Evolutionary conservation across 2,113 vertebrate genomes (phyloP), one percentile per base, ranked within the genome.

Genomic region (Plestiodon gilberti): DNA sequence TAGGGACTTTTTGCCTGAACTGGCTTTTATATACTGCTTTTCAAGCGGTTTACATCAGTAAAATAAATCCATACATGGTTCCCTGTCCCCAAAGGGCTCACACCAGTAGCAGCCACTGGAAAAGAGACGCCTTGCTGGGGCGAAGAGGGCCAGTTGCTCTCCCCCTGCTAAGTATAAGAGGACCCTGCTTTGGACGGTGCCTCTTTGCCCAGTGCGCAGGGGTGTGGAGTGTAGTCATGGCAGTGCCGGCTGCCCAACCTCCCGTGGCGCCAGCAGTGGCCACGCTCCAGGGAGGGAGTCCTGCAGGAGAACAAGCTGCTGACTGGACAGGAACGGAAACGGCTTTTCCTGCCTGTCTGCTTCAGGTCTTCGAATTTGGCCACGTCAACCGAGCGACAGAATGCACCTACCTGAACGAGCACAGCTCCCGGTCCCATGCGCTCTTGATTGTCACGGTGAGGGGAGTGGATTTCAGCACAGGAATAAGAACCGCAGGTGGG

Each of bases 381-480:
- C 97, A 98, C 4, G 83, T 97, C 91, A 98, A 99, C 93, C 94
- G 99, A 28, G 98, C 96, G 0, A 99, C 99, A 0, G 98, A 99
- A 67, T 98, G 97, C 94, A 99, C 98, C 90, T 98, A 98, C 96
- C 96, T 99, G 87, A 99, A 99, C 0, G 98, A 98, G 69, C 98
- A 97, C 96, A 99, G 99, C 95, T 99, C 98, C 1, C 98, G 99
- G 18, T 99, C 99, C 0, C 99, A 99, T 0, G 98, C 98, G 6
- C 98, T 99, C 86, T 98, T 99, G 85, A 98, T 99, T 30, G 80
- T 99, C 94, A 98, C 96, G 0, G 97, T 99, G 78, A 95, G 91
- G 0, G 98, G 98, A 1, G 92, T 96, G 1, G 99, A 99, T 95
- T 89, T 94, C 87, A 97, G 98, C 85, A 99, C 98, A 0, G 98